phyloP scores from a whole-genome alignment of 1,140 invertebrate species.

The Drosophila lowei region DNA sequence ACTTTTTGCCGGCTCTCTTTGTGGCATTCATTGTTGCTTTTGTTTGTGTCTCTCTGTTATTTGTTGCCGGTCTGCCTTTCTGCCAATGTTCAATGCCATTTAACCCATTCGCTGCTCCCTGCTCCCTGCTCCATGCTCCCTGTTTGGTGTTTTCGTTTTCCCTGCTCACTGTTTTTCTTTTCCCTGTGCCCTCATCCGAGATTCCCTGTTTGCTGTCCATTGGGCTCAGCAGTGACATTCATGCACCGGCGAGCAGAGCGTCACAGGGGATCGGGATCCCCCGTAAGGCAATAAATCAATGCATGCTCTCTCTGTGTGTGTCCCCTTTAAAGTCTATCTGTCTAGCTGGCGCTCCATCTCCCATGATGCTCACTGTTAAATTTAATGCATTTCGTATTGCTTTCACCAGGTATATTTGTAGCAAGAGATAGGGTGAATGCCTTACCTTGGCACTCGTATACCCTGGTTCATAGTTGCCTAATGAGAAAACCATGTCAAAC shows the following conservation, averaged over 20 bases:
- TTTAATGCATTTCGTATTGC: constrained; percentile 40
- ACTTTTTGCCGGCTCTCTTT: constrained; percentile 49
- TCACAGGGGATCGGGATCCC: constrained; percentile 28
- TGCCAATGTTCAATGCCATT: constrained; percentile 54
- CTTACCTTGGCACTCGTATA: too few species aligned
- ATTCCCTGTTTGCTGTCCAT: constrained; percentile 44
- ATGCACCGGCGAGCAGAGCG: constrained; percentile 64
- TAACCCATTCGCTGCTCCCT: constrained; percentile 34
- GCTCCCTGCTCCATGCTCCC: constrained; percentile 12
- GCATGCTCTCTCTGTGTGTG: constrained; percentile 33
- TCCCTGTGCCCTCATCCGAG: constrained; percentile 5
- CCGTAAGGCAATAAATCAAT: constrained; percentile 69
- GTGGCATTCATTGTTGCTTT: not conserved
- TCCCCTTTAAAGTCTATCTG: constrained; percentile 40
- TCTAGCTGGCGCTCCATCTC: not conserved
- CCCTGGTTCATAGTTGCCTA: not conserved
- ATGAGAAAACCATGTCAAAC: constrained; percentile 21
- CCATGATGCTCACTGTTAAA: not conserved
- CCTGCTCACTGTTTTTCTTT: constrained; percentile 34
- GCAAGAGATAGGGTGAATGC: too few species aligned
- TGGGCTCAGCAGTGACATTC: constrained; percentile 76
- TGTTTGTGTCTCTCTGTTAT: constrained; percentile 43
- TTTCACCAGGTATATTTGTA: too few species aligned
- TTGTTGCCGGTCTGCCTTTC: constrained; percentile 53
- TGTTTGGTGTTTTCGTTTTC: constrained; percentile 18